A percentile compares a stretch with the other conserved stretches of the same genome.
Evolutionary conservation across 2,797 vertebrate genomes (phyloP).

Genomic region (Sciurus carolinensis): DNA sequence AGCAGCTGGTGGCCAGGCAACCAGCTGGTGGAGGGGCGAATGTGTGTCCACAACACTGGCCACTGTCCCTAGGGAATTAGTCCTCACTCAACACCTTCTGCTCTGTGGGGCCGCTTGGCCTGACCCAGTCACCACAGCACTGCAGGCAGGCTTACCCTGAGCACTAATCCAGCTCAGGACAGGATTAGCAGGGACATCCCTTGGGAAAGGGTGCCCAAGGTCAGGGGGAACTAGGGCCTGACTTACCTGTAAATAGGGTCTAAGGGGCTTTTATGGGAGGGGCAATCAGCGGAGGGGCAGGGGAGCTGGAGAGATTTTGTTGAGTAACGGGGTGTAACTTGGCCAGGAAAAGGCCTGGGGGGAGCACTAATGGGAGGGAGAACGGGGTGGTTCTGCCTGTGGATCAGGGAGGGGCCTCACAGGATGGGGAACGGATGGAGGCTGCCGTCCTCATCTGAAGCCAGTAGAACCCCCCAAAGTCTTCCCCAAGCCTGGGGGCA

Average conservation of each 20-base stretch:
- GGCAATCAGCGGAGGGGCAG: neutral
- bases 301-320: neutral
- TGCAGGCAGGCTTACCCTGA: conserved; percentile 79
- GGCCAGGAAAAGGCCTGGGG: neutral
- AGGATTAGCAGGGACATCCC: conserved; percentile 86
- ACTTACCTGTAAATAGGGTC: neutral
- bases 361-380: too few relatives aligned
- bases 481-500: too few relatives aligned
- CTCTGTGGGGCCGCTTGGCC: conserved; percentile 58
- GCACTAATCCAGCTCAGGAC: conserved; percentile 85
- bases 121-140: conserved; percentile 79
- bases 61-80: conserved; percentile 52
- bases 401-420: neutral
- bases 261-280: neutral
- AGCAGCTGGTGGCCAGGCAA: neutral
- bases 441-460: neutral
- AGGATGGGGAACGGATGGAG: neutral
- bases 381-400: neutral
- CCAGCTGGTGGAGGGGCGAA: neutral
- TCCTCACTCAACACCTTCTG: conserved; percentile 65
- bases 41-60: neutral
- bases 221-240: conserved; percentile 48
- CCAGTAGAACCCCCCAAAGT: accelerated
- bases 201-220: conserved; percentile 83
- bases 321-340: neutral